These are phyloP conservation scores for Sycophila texana DNA, from an alignment of 2,888 invertebrate genomes.

Conservation along the genomic window DNA sequence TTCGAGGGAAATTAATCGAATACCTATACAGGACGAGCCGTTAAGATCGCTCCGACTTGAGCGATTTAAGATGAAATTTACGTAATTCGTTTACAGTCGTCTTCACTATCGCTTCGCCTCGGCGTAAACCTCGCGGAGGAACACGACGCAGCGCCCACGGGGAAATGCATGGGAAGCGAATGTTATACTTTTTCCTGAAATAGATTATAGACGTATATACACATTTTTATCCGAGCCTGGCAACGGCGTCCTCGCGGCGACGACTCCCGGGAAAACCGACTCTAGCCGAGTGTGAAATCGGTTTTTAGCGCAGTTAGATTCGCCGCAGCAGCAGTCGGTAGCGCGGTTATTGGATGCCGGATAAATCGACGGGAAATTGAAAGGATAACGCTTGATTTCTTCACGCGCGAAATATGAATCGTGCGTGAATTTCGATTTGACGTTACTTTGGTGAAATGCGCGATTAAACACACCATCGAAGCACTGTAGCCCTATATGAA, in stretches of 20 bases:
- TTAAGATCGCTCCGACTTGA: background rate
- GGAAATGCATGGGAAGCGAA: background rate
- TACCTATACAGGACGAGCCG: background rate
- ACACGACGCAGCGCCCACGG: background rate
- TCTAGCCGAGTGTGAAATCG: conserved; percentile 66
- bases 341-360: conserved; percentile 60
- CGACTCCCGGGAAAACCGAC: conserved; percentile 50
- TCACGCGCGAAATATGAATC: conserved; percentile 20
- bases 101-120: background rate
- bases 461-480: no score
- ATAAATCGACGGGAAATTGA: conserved; percentile 64
- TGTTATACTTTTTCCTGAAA: background rate
- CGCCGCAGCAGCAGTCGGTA: conserved; percentile 21
- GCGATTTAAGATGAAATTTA: conserved; percentile 15
- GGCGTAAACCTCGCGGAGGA: background rate
- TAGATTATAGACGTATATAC: background rate
- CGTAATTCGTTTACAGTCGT: background rate
- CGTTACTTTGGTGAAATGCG: conserved; percentile 16
- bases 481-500: no score
- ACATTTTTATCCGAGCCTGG: conserved; percentile 32
- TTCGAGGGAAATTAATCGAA: background rate
- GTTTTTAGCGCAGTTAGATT: conserved; percentile 62
- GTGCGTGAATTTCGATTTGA: conserved; percentile 45
- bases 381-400: conserved; percentile 60
- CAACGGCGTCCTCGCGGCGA: background rate